These are phyloP conservation scores for Lates japonicus DNA, from an alignment of 2,797 vertebrate species.

Conservation along the genomic window DNA sequence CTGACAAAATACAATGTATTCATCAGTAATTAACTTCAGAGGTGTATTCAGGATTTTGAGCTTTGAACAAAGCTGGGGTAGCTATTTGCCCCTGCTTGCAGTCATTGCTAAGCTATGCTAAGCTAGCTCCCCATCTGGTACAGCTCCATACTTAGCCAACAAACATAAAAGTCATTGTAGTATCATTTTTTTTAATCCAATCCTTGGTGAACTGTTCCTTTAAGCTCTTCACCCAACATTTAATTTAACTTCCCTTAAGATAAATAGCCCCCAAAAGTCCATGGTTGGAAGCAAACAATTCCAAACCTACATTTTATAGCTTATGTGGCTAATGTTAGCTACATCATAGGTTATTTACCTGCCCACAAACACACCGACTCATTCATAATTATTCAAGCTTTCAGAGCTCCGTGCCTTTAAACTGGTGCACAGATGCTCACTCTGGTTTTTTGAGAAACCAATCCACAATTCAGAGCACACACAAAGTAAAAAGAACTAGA, in stretches of 20 bases:
- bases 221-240: background rate
- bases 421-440: background rate
- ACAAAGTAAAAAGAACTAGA: background rate
- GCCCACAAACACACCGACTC: background rate
- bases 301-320: background rate
- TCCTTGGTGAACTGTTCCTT: background rate
- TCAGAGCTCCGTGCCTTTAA: background rate
- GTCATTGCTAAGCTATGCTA: slow-evolving; percentile 4
- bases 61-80: background rate
- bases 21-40: background rate
- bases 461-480: background rate
- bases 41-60: background rate
- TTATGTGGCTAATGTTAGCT: background rate
- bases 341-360: background rate
- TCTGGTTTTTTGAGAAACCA: background rate
- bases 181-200: no score
- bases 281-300: background rate
- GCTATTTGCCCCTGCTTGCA: background rate
- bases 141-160: no score
- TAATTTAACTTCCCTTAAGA: background rate
- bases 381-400: background rate
- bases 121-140: no score
- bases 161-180: no score
- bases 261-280: background rate
- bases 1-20: background rate